phyloP scores from a whole-genome alignment of 2,797 vertebrate genomes.

The Meriones psammophilus region DNA sequence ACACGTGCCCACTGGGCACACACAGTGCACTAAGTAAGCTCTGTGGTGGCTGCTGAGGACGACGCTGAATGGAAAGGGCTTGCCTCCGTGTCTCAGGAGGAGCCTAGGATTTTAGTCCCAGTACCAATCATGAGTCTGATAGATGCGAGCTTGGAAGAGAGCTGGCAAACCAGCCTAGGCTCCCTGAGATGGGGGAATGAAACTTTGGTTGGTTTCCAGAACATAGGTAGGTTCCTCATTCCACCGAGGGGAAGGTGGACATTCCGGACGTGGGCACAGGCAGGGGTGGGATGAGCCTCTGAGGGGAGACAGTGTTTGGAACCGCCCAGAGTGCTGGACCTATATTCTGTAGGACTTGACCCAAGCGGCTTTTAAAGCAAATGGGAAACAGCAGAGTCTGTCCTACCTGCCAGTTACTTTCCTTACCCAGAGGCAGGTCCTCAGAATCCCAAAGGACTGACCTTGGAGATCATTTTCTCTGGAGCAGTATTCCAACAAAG shows the following conservation, averaged over 20 bases:
- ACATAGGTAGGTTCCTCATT: background rate
- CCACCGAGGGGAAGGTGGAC: background rate
- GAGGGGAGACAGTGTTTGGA: background rate
- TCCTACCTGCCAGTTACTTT: background rate
- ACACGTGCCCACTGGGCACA: background rate
- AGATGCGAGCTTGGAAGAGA: background rate
- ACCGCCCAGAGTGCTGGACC: background rate
- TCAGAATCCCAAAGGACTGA: background rate
- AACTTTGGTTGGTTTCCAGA: background rate
- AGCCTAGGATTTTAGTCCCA: background rate
- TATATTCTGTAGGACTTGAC: background rate
- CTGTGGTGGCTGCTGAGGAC: background rate
- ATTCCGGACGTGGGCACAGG: background rate
- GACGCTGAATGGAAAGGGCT: rapidly evolving
- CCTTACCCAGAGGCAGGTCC: background rate
- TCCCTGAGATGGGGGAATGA: background rate
- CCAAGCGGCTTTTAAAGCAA: background rate
- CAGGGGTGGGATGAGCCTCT: rapidly evolving
- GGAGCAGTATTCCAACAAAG: background rate
- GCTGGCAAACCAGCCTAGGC: rapidly evolving
- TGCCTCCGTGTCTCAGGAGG: background rate
- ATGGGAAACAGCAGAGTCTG: background rate
- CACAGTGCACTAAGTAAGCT: no score
- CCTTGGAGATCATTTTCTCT: background rate
- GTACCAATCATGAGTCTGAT: background rate